Base-by-base conservation (phyloP, 2,797 vertebrate genomes). In the Heteromormyrus szaboi region DNA sequence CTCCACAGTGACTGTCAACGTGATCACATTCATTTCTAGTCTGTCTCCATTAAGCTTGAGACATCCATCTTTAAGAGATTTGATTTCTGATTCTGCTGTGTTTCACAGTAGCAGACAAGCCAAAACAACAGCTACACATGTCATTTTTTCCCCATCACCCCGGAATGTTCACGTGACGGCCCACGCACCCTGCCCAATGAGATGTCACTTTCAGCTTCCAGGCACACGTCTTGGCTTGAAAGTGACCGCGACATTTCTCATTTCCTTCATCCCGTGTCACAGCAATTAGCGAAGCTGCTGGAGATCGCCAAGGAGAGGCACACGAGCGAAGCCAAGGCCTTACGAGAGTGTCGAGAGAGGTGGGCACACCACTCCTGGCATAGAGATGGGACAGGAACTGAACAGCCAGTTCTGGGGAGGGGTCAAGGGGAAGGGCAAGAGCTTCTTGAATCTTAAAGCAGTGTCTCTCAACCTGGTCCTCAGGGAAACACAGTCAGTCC, bases 261-360 rank as follows among this genome's bases (percentile, higher is more conserved):
- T 88, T 89, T 89, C 88, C 89, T 93, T 65, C 87, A 91, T 93
- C 65, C 84, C 4, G 88, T 91, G 88, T 90, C 89, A 90, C 95
- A 99, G 98, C 96, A 97, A 94, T 95, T 97, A 85, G 59, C 96
- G 92, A 98, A 97, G 93, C 96, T 99, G 92, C 91, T 95, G 93
- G 98, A 99, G 93, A 93, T 97, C 90, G 97, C 98, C 91, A 95
- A 93, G 87, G 98, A 98, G 93, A 98, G 91, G 93, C 98, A 99
- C 91, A 76, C 91, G 56, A 93, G 92, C 2, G 98, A 99, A 92
- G 92, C 97, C 92, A 98, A 96, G 94, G 92, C 92, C 2, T 94
- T 98, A 91, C 97, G 96, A 90, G 96, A 96, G 53, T 89, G 91
- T 0, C 93, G 93, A 0, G 96, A 97, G 92, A 97, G 92, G 98